A percentile compares a stretch with the other conserved stretches of the same genome.
phyloP scores from a whole-genome alignment of 2,797 vertebrate species.

The Hafferia zeledoni region DNA sequence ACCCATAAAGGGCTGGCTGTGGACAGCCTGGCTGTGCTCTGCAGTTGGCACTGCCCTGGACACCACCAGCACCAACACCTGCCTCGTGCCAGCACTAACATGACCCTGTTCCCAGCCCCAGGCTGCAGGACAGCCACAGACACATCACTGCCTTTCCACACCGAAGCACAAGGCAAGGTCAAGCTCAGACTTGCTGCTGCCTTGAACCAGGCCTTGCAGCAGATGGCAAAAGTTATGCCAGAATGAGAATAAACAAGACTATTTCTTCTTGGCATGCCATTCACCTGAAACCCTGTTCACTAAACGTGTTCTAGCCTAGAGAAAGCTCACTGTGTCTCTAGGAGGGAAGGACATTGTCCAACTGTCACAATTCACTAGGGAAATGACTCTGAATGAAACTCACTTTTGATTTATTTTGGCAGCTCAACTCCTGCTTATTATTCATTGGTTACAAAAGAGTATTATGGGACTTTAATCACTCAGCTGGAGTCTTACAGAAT shows the following conservation, averaged over 20 bases:
- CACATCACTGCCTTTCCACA: background rate
- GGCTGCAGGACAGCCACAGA: background rate
- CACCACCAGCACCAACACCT: conserved; percentile 70
- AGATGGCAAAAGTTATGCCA: conserved; percentile 57
- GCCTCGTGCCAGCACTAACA: conserved; percentile 73
- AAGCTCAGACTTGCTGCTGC: conserved; percentile 18
- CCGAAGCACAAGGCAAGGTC: conserved; percentile 6
- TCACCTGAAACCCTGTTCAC: conserved; percentile 55
- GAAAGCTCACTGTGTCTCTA: conserved; percentile 13
- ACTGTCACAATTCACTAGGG: conserved; percentile 39
- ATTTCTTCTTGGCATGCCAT: conserved; percentile 21
- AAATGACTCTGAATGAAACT: conserved; percentile 50
- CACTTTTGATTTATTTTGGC: conserved; percentile 47
- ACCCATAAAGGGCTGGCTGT: background rate
- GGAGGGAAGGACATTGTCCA: conserved; percentile 46
- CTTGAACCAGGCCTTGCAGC: conserved; percentile 24
- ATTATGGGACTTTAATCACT: conserved; percentile 16
- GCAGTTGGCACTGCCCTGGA: conserved; percentile 71
- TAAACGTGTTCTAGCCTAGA: conserved; percentile 24
- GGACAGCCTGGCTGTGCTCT: conserved; percentile 3
- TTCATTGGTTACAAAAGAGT: conserved; percentile 46
- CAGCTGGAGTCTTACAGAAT: background rate
- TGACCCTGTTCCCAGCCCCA: background rate
- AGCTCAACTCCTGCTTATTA: conserved; percentile 47
- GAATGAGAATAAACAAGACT: conserved; percentile 42